A percentile compares a stretch with the other conserved stretches of the same genome.
These are phyloP conservation scores for Cladorhizidae sp. DNA, from an alignment of 37 sponge, comb jelly and placozoan genomes.

Conservation along the genomic window DNA sequence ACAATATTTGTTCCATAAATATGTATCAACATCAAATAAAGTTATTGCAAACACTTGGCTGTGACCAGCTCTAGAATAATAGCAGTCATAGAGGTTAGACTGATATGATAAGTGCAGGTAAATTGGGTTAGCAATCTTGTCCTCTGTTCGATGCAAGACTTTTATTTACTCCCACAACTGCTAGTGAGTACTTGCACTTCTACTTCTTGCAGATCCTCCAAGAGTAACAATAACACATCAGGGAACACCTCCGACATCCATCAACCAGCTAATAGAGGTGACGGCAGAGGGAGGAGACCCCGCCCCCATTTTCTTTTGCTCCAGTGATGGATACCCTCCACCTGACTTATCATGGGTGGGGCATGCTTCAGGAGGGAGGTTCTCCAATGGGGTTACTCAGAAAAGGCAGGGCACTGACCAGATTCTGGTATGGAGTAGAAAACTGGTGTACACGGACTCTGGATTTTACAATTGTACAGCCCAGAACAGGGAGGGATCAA, in stretches of 20 bases:
- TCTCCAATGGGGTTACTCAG: slow-evolving; percentile 3
- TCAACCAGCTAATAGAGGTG: neutral
- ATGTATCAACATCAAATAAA: too few relatives aligned
- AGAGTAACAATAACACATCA: neutral
- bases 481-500: neutral
- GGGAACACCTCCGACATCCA: neutral
- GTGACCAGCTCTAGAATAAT: too few relatives aligned
- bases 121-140: too few relatives aligned
- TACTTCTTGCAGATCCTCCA: slow-evolving; percentile 26
- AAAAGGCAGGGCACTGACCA: too few relatives aligned
- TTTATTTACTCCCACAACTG: too few relatives aligned
- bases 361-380: neutral
- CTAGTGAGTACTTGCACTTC: too few relatives aligned
- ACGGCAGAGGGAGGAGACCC: neutral
- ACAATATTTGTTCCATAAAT: too few relatives aligned
- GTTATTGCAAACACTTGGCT: too few relatives aligned
- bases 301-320: slow-evolving; percentile 23
- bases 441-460: slow-evolving; percentile 14
- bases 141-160: too few relatives aligned
- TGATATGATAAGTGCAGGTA: too few relatives aligned
- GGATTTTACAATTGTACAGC: slow-evolving; percentile 17
- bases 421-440: slow-evolving; percentile 17
- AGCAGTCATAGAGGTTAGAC: too few relatives aligned
- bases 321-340: slow-evolving; percentile 6
- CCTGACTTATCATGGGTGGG: slow-evolving; percentile 23